Percentiles rank a stretch among this genome's conserved stretches.
phyloP scores from a whole-genome alignment of 2,888 invertebrate genomes.

The Pedicia rivosa region DNA sequence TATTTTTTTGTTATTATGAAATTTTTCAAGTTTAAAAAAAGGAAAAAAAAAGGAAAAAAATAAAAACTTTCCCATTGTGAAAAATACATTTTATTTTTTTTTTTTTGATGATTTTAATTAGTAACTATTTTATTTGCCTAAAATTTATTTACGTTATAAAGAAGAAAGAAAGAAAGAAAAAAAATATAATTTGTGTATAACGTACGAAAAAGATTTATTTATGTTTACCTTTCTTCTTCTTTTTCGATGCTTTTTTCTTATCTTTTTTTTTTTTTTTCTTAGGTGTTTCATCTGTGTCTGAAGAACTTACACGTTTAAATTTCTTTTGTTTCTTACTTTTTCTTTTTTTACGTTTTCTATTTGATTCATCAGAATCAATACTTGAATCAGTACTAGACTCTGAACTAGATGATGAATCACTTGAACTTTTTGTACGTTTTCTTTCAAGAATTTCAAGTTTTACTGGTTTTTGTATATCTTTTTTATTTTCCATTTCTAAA shows the following conservation, averaged over 20 bases:
- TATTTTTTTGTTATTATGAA: too few relatives aligned
- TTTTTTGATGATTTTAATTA: too few relatives aligned
- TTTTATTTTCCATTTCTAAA: constrained; percentile 41
- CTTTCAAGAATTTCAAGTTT: constrained; percentile 20
- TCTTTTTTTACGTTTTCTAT: constrained; percentile 40
- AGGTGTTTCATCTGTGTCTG: constrained; percentile 21
- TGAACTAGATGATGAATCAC: constrained; percentile 32
- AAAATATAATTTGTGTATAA: too few relatives aligned
- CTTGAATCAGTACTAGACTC: constrained; percentile 36
- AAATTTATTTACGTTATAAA: too few relatives aligned
- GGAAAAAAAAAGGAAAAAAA: too few relatives aligned
- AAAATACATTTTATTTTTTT: too few relatives aligned
- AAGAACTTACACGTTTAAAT: constrained; percentile 28
- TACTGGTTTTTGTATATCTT: neutral
- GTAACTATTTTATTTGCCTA: too few relatives aligned
- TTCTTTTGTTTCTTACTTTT: constrained; percentile 45
- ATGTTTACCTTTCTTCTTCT: constrained; percentile 53
- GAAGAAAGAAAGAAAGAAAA: too few relatives aligned
- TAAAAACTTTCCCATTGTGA: too few relatives aligned
- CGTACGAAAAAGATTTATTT: too few relatives aligned
- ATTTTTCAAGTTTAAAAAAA: too few relatives aligned
- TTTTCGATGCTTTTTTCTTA: constrained; percentile 51
- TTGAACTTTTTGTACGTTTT: constrained; percentile 45
- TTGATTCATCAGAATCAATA: constrained; percentile 27
- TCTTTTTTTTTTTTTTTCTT: constrained; percentile 44